These are phyloP conservation scores for Amphibalanus amphitrite DNA, from an alignment of 1,140 invertebrate species.

Conservation along the genomic window DNA sequence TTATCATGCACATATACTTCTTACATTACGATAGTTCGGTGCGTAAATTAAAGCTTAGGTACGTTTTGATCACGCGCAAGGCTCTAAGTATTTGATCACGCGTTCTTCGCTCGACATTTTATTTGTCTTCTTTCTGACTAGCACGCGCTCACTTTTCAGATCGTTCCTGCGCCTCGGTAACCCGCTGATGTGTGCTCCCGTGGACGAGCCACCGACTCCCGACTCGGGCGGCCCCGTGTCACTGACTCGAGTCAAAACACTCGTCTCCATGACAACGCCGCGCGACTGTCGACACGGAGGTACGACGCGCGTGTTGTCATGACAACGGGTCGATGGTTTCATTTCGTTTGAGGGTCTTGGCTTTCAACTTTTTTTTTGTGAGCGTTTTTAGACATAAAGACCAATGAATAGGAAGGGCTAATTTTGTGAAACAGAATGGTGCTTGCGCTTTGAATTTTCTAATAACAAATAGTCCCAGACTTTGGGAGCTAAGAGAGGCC, in stretches of 20 bases:
- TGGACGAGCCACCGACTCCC: slow-evolving; percentile 40
- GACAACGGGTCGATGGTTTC: too few relatives aligned
- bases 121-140: slow-evolving; percentile 95
- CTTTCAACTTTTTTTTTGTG: too few relatives aligned
- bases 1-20: slow-evolving; percentile 73
- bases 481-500: too few relatives aligned
- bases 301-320: slow-evolving; percentile 7
- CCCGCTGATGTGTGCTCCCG: slow-evolving; percentile 72
- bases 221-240: slow-evolving; percentile 59
- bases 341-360: too few relatives aligned
- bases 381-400: too few relatives aligned
- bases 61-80: slow-evolving; percentile 22
- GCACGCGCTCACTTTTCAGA: slow-evolving; percentile 42
- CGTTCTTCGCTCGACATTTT: slow-evolving; percentile 90
- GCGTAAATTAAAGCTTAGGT: slow-evolving; percentile 47
- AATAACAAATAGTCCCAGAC: too few relatives aligned
- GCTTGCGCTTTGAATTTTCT: too few relatives aligned
- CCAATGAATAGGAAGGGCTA: too few relatives aligned
- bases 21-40: slow-evolving; percentile 82
- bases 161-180: slow-evolving; percentile 82
- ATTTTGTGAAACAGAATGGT: too few relatives aligned
- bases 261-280: slow-evolving; percentile 97
- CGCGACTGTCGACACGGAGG: slow-evolving; percentile 28
- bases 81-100: slow-evolving; percentile 47
- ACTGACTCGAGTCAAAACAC: slow-evolving; percentile 83